These are phyloP conservation scores for Dascillus cervinus DNA, from an alignment of 2,888 invertebrate genomes.

Conservation along the genomic window DNA sequence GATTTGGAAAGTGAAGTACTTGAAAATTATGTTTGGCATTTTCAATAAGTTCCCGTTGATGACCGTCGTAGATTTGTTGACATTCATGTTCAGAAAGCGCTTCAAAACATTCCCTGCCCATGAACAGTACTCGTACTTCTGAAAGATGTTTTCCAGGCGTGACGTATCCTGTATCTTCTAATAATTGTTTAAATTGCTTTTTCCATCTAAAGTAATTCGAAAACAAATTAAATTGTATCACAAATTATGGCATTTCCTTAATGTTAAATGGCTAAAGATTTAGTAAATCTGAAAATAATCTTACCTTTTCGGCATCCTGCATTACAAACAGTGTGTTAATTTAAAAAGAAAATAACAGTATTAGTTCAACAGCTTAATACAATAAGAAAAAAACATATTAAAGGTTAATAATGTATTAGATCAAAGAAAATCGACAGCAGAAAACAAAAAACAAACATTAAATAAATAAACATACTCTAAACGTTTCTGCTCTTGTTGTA, in stretches of 20 bases:
- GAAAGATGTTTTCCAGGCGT: conserved; percentile 90
- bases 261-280: too few species aligned
- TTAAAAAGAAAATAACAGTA: conserved; percentile 11
- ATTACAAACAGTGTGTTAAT: too few species aligned
- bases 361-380: conserved; percentile 6
- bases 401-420: conserved; percentile 6
- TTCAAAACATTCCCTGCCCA: conserved; percentile 93
- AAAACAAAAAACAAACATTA: conserved; percentile 9
- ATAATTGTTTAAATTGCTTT: conserved; percentile 85
- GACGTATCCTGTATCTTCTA: conserved; percentile 91
- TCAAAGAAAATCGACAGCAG: conserved; percentile 9
- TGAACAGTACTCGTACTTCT: conserved; percentile 83
- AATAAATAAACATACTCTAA: conserved; percentile 64
- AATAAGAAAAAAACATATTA: conserved; percentile 2
- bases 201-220: conserved; percentile 88
- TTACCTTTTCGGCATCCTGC: conserved; percentile 28
- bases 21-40: conserved; percentile 87
- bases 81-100: conserved; percentile 84
- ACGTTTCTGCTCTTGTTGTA: conserved; percentile 87
- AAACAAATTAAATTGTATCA: too few species aligned
- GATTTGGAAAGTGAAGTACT: conserved; percentile 37
- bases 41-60: conserved; percentile 84
- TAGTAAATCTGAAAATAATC: too few species aligned
- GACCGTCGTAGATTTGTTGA: conserved; percentile 86
- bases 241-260: too few species aligned